Evolutionary conservation across 2,888 invertebrate species (phyloP).

Genomic region (Mythimna pallens): DNA sequence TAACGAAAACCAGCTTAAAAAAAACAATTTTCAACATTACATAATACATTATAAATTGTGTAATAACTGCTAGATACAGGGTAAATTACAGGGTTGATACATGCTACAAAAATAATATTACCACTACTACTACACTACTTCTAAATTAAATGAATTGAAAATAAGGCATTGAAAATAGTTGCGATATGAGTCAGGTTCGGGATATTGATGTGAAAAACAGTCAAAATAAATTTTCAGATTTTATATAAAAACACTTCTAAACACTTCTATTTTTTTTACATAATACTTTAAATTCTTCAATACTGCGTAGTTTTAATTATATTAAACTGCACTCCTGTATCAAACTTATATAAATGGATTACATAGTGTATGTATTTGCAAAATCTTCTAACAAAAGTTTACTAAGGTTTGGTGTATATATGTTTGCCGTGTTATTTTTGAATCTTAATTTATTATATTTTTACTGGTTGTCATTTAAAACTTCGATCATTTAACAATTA

Average conservation of each 20-base stretch:
- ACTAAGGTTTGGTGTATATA: slow-evolving; percentile 40
- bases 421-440: neutral
- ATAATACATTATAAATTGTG: neutral
- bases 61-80: neutral
- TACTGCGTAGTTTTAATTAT: neutral
- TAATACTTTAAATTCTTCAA: neutral
- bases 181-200: neutral
- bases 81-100: too few relatives aligned
- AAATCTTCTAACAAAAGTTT: slow-evolving; percentile 19
- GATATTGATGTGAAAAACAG: neutral
- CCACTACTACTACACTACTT: neutral
- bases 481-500: slow-evolving; percentile 12
- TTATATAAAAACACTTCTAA: neutral
- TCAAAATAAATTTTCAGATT: neutral
- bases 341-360: slow-evolving; percentile 2
- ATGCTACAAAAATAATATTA: neutral
- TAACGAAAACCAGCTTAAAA: neutral
- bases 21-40: neutral
- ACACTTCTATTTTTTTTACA: neutral
- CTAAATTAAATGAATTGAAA: neutral
- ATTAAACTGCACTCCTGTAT: neutral
- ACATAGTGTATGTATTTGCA: slow-evolving; percentile 7
- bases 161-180: too few relatives aligned
- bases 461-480: slow-evolving; percentile 17
- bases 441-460: slow-evolving; percentile 7